Evolutionary conservation across 1,140 invertebrate species (phyloP), one percentile per base, ranked within the genome.

Genomic region (Bombyx mandarina): DNA sequence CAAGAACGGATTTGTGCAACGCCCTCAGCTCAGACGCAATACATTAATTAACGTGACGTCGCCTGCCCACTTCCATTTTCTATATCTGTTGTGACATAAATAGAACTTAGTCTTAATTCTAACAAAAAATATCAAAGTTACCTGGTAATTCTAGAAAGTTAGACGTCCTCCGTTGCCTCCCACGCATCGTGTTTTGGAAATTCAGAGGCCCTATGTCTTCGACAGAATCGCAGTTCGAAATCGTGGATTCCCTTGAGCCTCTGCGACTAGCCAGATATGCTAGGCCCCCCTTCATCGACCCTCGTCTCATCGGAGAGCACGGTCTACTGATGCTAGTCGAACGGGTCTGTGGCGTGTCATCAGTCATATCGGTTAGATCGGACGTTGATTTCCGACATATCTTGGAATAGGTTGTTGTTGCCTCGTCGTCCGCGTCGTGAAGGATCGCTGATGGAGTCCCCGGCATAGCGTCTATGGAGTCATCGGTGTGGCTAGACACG

Each of bases 101-200:
- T 51, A 1, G 26, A 51, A 35, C 22, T 51, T 51, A 51, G 4
- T 35, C 26, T 35, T 3, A 35, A 35, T 35, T 35, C 2, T 35
- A 35, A 18, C 4, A 35, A 35, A 2, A 35, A 35, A 35, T 3
- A 5, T 35, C n/a, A 10, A 45, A 54, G 53, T 87, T 69, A 95
- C 94, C 94, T 82, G 94, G 95, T 66, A 96, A 84, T 80, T 96
- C 95, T n/a, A 96, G 82, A 77, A 96, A 96, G 82, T 96, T 96
- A 0, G 94, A 95, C 3, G 94, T 95, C 55, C 94, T 88, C 6
- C 95, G 86, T 73, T 95, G 93, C 12, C 93, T 88, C 8, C 91
- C 92, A 5, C 93, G 89, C 57, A 91, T 91, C 49, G 93, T 93
- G 60, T 91, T 91, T 67, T 91, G 93, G 71, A 94, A 95, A 74